phyloP scores from a whole-genome alignment of 1,140 invertebrate species.

The Bombyx mandarina region DNA sequence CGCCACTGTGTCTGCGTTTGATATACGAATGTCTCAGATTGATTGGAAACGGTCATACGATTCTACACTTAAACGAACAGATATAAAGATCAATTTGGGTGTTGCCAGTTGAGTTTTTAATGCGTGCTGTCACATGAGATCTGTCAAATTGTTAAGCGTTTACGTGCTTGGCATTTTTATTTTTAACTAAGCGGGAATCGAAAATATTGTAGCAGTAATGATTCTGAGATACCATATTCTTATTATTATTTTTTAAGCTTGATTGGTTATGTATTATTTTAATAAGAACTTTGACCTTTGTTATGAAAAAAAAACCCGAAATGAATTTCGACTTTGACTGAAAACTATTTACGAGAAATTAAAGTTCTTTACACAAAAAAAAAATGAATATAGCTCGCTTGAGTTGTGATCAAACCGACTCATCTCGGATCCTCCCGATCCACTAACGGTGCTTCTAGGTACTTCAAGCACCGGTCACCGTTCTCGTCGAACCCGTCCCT shows the following conservation, averaged over 20 bases:
- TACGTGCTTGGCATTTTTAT: constrained; percentile 29
- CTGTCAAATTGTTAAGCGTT: constrained; percentile 8
- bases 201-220: no score
- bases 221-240: neutral
- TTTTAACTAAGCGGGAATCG: neutral
- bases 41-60: neutral
- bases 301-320: neutral
- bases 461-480: no score
- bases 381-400: no score
- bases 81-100: constrained; percentile 1
- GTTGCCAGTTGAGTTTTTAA: constrained; percentile 3
- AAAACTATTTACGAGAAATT: no score
- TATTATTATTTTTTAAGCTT: neutral
- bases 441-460: no score
- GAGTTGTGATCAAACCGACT: no score
- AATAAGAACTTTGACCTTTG: neutral
- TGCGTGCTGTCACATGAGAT: constrained; percentile 1
- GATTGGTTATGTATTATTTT: neutral
- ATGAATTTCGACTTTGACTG: no score
- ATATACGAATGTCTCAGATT: constrained; percentile 26
- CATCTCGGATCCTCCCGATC: no score
- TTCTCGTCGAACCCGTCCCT: no score
- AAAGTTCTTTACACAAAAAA: no score
- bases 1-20: constrained; percentile 54
- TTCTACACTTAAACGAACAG: neutral